Evolutionary conservation across 2,113 vertebrate genomes (phyloP), one percentile per base, ranked within the genome.

Genomic region (Gorsachius goisagi): DNA sequence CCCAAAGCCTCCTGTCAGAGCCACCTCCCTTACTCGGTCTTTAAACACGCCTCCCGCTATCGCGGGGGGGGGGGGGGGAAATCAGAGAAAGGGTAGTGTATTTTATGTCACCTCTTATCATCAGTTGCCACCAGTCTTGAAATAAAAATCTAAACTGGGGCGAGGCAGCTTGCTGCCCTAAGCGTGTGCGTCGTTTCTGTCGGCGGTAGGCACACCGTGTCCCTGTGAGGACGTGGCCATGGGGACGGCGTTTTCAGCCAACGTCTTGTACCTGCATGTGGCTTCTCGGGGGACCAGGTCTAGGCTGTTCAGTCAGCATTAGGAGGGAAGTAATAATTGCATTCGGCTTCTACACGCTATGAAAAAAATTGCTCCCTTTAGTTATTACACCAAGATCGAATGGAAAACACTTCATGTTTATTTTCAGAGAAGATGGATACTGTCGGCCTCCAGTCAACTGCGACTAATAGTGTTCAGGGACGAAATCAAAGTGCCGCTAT

Each of bases 341-440:
- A 5, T 62, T 92, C 6, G 10, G 62, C 44, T 85, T 78, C 50
- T 62, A 37, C 55, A 27, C 12, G 2, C 8, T 45, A 10, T 20
- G 52, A n/a, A 90, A 72, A 76, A 76, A 37, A 32, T 15, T 10
- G 69, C 50, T 93, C 96, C 85, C 59, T 83, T 79, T 68, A 68
- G 52, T 77, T 78, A 78, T 28, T 68, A 47, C 53, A 68, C 28
- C 64, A 63, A 67, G 77, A 50, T 32, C 37, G 56, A 66, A 60
- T 47, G 37, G 64, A 30, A 92, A 92, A 78, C 5, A 14, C 24
- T 82, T 66, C 30, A 23, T 7, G 9, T 49, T 83, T 75, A 11
- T 75, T 89, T 85, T 44, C 49, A 45, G 58, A 85, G 55, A 27
- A 63, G 55, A 52, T 3, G 22, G 71, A 58, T 52, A 17, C 63